Percentiles rank a stretch among this genome's conserved stretches.
phyloP scores from a whole-genome alignment of 1,140 invertebrate genomes.

The Ditylenchus dipsaci region DNA sequence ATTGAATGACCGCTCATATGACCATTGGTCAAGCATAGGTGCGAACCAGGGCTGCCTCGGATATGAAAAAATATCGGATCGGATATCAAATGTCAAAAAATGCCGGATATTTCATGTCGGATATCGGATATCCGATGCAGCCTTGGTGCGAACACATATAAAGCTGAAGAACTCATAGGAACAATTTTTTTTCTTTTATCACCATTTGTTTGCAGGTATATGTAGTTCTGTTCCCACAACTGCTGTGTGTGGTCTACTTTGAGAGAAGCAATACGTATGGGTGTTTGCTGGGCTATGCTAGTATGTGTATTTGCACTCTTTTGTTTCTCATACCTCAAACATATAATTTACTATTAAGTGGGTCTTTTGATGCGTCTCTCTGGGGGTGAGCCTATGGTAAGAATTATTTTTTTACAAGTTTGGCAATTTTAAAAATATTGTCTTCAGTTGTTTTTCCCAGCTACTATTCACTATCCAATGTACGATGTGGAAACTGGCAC shows the following conservation, averaged over 20 bases:
- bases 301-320: slow-evolving; percentile 30
- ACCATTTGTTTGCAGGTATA: slow-evolving; percentile 67
- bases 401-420: no score
- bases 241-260: slow-evolving; percentile 94
- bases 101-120: no score
- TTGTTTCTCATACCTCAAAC: neutral
- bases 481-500: slow-evolving; percentile 55
- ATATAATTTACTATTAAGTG: slow-evolving; percentile 63
- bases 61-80: no score
- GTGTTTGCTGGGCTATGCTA: slow-evolving; percentile 67
- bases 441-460: slow-evolving; percentile 67
- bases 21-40: no score
- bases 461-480: slow-evolving; percentile 64
- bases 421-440: no score
- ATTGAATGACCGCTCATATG: no score
- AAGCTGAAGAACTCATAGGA: no score
- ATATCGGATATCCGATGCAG: no score
- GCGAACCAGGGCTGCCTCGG: no score
- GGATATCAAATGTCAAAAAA: no score
- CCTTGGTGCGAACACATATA: no score
- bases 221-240: slow-evolving; percentile 92
- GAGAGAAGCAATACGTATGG: slow-evolving; percentile 93
- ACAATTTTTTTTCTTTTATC: no score
- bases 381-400: slow-evolving; percentile 75
- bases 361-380: slow-evolving; percentile 77